phyloP scores from a whole-genome alignment of 2,888 invertebrate species.

The Ectemnius cavifrons region DNA sequence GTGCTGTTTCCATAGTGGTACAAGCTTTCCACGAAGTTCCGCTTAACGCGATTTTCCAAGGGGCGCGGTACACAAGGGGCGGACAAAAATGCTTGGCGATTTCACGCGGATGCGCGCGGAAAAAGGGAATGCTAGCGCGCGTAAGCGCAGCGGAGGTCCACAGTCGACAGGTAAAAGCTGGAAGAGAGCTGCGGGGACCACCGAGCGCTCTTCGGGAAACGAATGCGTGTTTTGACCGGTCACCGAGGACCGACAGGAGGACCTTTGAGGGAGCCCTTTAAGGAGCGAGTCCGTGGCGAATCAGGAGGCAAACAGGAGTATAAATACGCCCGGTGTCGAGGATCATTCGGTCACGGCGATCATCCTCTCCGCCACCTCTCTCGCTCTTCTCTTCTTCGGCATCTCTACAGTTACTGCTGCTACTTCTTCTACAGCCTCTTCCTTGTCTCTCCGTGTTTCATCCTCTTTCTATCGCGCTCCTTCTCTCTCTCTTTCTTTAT shows the following conservation, averaged over 20 bases:
- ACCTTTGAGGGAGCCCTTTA: conserved; percentile 42
- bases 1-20: too few relatives aligned
- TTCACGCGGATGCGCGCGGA: conserved; percentile 54
- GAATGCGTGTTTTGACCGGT: conserved; percentile 67
- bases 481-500: conserved; percentile 13
- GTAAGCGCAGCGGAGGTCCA: background rate
- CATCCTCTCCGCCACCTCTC: conserved; percentile 49
- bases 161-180: conserved; percentile 21
- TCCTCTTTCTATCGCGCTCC: background rate
- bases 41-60: conserved; percentile 55
- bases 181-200: conserved; percentile 36
- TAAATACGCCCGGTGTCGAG: conserved; percentile 65
- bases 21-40: conserved; percentile 44
- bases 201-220: conserved; percentile 50
- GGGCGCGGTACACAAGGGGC: conserved; percentile 6
- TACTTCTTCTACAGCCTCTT: background rate
- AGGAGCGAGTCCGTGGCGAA: conserved; percentile 68
- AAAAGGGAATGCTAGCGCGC: conserved; percentile 34
- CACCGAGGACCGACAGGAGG: conserved; percentile 31
- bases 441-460: background rate
- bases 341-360: conserved; percentile 67
- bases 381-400: conserved; percentile 10
- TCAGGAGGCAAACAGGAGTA: conserved; percentile 68
- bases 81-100: conserved; percentile 46
- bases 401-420: conserved; percentile 29